Conservation (phyloP, 2,797 vertebrate genomes). For the Nyctibius grandis region DNA sequence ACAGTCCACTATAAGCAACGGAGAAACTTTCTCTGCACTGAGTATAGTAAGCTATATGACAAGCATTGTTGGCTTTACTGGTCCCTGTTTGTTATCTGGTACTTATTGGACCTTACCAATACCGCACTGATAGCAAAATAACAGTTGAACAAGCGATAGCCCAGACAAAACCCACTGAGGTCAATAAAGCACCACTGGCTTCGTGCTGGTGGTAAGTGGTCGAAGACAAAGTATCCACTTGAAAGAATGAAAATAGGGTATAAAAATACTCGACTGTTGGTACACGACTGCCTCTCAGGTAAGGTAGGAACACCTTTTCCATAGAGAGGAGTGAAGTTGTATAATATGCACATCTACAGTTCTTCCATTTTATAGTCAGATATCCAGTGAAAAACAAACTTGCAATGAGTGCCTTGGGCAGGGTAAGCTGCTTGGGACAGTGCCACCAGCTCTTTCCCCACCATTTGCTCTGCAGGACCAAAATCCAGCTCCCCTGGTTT, state of each 20-base stretch:
- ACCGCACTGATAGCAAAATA: neutral
- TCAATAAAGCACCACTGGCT: neutral
- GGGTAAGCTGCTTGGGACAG: neutral
- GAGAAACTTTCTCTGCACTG: neutral
- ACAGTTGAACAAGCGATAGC: neutral
- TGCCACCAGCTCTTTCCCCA: neutral
- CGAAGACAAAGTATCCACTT: rapidly evolving
- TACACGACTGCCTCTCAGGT: neutral
- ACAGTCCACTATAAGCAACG: neutral
- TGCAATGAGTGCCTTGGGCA: neutral
- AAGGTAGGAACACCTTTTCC: neutral
- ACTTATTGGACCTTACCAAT: neutral
- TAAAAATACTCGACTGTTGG: neutral
- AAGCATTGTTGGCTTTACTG: neutral
- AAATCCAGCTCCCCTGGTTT: neutral
- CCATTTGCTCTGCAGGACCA: neutral
- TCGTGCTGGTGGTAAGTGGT: neutral
- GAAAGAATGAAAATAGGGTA: neutral
- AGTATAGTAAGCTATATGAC: neutral
- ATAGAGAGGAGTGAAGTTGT: neutral
- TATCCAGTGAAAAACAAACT: neutral
- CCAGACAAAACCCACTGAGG: neutral
- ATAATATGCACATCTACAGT: neutral
- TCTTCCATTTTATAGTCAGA: neutral
- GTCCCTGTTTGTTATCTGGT: neutral